These are phyloP conservation scores for Monodelphis domestica DNA, from an alignment of 2,797 vertebrate species.

Conservation along the genomic window DNA sequence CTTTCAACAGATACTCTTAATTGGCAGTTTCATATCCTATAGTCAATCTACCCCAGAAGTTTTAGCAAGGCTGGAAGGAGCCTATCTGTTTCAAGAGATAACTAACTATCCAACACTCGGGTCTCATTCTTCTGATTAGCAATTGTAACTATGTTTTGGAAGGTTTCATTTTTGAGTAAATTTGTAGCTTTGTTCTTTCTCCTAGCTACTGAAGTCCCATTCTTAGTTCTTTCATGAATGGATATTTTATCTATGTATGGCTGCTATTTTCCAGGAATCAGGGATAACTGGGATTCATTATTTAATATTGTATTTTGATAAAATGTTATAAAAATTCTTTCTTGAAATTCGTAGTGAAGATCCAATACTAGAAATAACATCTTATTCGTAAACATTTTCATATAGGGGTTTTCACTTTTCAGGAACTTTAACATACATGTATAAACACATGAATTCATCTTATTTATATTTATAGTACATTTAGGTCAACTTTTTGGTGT, in stretches of 20 bases:
- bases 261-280: not conserved
- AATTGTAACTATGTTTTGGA: not conserved
- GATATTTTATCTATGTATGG: slow-evolving; percentile 8
- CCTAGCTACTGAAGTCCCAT: not conserved
- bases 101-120: not conserved
- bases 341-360: slow-evolving; percentile 25
- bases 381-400: slow-evolving; percentile 25
- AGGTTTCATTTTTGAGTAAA: slow-evolving; percentile 19
- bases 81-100: no score
- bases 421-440: slow-evolving; percentile 16
- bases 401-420: not conserved
- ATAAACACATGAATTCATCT: not conserved
- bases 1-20: not conserved
- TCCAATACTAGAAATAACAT: slow-evolving; percentile 41
- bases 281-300: slow-evolving; percentile 4
- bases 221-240: not conserved
- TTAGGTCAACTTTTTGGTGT: slow-evolving; percentile 14
- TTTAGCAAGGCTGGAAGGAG: not conserved
- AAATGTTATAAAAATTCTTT: slow-evolving; percentile 28
- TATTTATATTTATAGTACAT: slow-evolving; percentile 22
- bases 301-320: slow-evolving; percentile 23
- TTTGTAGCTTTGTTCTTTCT: not conserved
- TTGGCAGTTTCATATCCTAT: not conserved
- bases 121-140: not conserved
- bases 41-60: not conserved